Evolutionary conservation across 2,888 invertebrate species (phyloP).

Genomic region (Yponomeuta plumbellus): DNA sequence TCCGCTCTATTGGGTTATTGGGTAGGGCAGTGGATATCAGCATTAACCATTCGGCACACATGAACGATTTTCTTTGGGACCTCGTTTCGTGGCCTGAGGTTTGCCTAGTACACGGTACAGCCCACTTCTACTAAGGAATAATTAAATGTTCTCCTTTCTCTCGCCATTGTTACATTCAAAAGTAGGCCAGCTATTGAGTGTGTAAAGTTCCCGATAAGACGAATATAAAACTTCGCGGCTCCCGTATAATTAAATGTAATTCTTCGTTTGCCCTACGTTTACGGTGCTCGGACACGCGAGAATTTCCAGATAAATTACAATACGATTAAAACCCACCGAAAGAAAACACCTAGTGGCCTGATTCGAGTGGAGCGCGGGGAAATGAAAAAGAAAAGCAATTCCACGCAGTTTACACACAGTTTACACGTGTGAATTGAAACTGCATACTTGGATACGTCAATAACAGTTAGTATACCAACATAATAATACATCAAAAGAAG

Average conservation of each 20-base stretch:
- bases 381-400: not conserved
- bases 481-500: no score
- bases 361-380: not conserved
- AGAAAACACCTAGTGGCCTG: not conserved
- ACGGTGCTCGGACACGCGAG: slow-evolving; percentile 57
- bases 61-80: no score
- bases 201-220: slow-evolving; percentile 24
- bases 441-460: no score
- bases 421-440: no score
- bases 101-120: no score
- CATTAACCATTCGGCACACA: no score
- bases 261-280: slow-evolving; percentile 50
- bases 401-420: not conserved
- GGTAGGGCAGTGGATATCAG: no score
- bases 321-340: not conserved
- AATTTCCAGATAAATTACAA: slow-evolving; percentile 29
- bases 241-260: slow-evolving; percentile 64
- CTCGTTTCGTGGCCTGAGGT: no score
- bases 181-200: slow-evolving; percentile 23
- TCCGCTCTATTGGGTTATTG: no score
- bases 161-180: not conserved
- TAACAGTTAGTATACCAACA: no score
- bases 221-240: slow-evolving; percentile 25
- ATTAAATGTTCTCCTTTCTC: not conserved
- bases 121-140: not conserved